These are phyloP conservation scores for Enchytraeus crypticus DNA, from an alignment of 2,888 invertebrate species.

Conservation along the genomic window DNA sequence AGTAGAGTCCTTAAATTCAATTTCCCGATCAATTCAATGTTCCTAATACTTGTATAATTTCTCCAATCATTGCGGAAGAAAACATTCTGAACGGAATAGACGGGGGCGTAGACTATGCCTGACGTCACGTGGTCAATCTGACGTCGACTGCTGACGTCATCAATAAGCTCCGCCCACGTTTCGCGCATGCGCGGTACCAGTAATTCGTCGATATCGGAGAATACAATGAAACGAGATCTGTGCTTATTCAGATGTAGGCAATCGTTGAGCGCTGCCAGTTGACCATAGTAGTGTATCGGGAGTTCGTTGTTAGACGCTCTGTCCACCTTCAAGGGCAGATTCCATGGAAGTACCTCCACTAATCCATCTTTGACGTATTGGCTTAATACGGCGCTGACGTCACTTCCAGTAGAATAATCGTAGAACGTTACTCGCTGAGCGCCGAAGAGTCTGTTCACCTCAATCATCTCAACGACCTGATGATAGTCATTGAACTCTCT, in stretches of 20 bases:
- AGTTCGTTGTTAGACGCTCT: conserved; percentile 6
- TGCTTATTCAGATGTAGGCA: conserved; percentile 26
- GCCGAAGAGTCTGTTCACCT: conserved; percentile 24
- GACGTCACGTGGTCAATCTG: not conserved
- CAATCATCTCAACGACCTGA: conserved; percentile 23
- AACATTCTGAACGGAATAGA: conserved; percentile 77
- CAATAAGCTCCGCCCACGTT: conserved; percentile 16
- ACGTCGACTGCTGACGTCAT: not conserved
- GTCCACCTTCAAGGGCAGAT: conserved; percentile 19
- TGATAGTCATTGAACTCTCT: conserved; percentile 14
- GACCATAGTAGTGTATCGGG: conserved; percentile 25
- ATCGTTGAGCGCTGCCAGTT: conserved; percentile 26
- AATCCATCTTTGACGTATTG: conserved; percentile 18
- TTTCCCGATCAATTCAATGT: conserved; percentile 15
- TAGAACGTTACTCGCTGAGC: conserved; percentile 24
- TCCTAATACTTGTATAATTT: not conserved
- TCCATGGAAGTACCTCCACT: conserved; percentile 22
- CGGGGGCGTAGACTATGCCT: conserved; percentile 55
- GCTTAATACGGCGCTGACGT: conserved; percentile 9
- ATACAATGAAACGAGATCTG: conserved; percentile 22
- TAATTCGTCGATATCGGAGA: conserved; percentile 25
- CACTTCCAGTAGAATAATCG: conserved; percentile 18
- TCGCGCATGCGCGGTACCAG: conserved; percentile 16
- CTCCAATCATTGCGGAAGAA: conserved; percentile 48
- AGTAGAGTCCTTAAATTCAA: conserved; percentile 28